These are phyloP conservation scores for Gobiocypris rarus DNA, from an alignment of 2,113 vertebrate species.

Conservation along the genomic window DNA sequence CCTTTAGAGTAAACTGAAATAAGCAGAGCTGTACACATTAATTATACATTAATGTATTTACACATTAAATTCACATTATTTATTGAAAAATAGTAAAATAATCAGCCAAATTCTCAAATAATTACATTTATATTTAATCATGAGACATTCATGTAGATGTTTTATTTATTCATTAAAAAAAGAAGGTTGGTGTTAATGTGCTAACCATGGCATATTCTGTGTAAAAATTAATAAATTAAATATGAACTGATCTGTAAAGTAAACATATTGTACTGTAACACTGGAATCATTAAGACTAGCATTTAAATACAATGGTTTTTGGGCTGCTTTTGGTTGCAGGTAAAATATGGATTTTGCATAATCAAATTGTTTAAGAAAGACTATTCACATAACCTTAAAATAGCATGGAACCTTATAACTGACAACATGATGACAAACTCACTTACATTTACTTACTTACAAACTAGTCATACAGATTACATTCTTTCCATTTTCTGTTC, in stretches of 20 bases:
- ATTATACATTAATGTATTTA: no score
- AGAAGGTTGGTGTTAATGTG: not conserved
- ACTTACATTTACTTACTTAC: not conserved
- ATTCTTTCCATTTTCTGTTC: not conserved
- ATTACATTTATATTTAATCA: not conserved
- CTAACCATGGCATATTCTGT: not conserved
- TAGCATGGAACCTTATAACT: not conserved
- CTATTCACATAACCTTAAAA: not conserved
- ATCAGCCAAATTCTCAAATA: not conserved
- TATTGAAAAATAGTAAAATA: not conserved
- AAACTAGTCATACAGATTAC: not conserved
- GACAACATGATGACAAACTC: not conserved
- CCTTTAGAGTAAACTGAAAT: not conserved
- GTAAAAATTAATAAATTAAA: not conserved
- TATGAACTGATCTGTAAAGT: not conserved
- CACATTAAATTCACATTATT: not conserved
- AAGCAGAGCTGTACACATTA: not conserved
- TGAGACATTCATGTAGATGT: not conserved
- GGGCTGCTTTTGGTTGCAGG: not conserved
- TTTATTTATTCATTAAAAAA: not conserved
- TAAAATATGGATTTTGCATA: not conserved
- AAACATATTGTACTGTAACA: not conserved
- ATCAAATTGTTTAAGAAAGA: not conserved
- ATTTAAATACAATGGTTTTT: no score
- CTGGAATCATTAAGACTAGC: not conserved